Conservation (phyloP, 1,140 invertebrate genomes). For the Drosophila kepulauana region DNA sequence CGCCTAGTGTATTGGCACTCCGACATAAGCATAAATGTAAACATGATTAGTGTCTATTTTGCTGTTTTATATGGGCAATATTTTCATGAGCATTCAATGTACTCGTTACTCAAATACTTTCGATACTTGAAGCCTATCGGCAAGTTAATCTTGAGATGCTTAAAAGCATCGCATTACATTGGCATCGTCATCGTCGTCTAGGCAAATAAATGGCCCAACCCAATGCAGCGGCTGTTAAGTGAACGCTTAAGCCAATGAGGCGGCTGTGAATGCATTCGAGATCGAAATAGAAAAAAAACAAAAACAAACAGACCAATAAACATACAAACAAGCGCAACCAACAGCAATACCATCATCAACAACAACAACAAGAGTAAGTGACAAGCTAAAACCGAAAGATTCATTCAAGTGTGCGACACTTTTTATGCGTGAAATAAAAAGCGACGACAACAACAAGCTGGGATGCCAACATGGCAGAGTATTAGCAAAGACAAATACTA, state of each 20-base stretch:
- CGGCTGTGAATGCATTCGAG: conserved; percentile 40
- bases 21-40: background rate
- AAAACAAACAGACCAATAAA: conserved; percentile 74
- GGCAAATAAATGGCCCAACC: conserved; percentile 27
- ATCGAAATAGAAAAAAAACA: conserved; percentile 18
- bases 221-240: conserved; percentile 65
- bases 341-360: conserved; percentile 9
- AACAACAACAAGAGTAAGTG: conserved; percentile 26
- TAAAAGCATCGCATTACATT: background rate
- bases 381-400: conserved; percentile 61
- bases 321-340: conserved; percentile 72
- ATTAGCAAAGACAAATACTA: conserved; percentile 84
- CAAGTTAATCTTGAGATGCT: conserved; percentile 31
- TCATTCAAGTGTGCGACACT: conserved; percentile 72
- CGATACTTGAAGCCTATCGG: conserved; percentile 38
- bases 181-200: background rate
- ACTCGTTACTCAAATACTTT: conserved; percentile 30
- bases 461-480: conserved; percentile 81
- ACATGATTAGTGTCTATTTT: conserved; percentile 4
- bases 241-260: conserved; percentile 70
- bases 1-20: background rate
- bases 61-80: conserved; percentile 22
- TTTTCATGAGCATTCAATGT: conserved; percentile 16
- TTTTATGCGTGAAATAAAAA: conserved; percentile 68
- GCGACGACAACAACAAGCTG: conserved; percentile 49